Base-by-base conservation (phyloP, 2,888 invertebrate species). In the Heteropelma amictum region DNA sequence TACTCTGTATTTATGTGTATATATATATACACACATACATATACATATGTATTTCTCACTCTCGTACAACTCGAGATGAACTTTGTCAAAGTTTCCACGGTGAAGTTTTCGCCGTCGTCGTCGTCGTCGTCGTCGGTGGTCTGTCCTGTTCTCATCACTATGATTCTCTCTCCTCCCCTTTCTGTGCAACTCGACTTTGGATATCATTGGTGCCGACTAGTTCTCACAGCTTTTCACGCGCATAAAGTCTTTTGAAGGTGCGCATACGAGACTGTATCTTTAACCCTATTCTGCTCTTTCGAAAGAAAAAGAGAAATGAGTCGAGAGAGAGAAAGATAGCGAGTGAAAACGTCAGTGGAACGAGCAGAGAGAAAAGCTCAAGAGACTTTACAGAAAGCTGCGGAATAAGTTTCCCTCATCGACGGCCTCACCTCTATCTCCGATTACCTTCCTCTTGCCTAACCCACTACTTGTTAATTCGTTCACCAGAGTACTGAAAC, bases 391-490 rank as follows among this genome's bases (percentile, higher is more conserved):
- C 21, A 14, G 58, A 26, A 30, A 12, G 40, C 49, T 33, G 38
- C 38, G 7, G 28, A 42, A 30, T 30, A 51, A 71, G 49, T 71
- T 70, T 56, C 49, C 63, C 38, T 38, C 71, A 49, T 56, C 56
- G 63, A 47, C 14, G 54, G 38, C 51, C 35, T 70, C 40, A 19
- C 42, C 14, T 33, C 45, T n/a, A 26, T 51, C n/a, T 14, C 63
- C 63, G 38, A 7, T 7, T 54, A 35, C 12, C 26, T 12, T 23
- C 40, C 26, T 21, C 42, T 42, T 10, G 10, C 17, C 63, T 19
- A 64, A 64, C 40, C n/a, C 54, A 10, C 33, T 35, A 53, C 42
- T 72, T 65, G 64, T 65, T 65, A 72, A 72, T 72, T 60, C 72
- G 12, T 53, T 54, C 45, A 53, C n/a, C 10, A 60, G 60, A 53